Conservation (phyloP, 1,140 invertebrate genomes). For the Frieseomelitta varia region DNA sequence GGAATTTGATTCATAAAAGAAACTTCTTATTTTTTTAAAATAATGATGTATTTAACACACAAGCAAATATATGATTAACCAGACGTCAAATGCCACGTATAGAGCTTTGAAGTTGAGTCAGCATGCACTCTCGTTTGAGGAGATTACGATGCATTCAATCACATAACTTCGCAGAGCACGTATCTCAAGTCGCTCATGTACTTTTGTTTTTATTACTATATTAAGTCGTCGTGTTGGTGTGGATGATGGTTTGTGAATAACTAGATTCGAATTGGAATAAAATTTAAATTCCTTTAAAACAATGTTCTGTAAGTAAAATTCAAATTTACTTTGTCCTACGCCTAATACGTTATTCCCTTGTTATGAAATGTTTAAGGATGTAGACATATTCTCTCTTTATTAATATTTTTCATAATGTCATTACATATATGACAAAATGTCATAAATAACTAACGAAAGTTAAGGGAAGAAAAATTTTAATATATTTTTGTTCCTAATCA, state of each 20-base stretch:
- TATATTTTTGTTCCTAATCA: background rate
- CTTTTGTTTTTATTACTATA: background rate
- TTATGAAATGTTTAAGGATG: background rate
- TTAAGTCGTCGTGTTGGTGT: too few species aligned
- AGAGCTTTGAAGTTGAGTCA: slow-evolving; percentile 3
- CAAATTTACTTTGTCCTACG: background rate
- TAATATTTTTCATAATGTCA: background rate
- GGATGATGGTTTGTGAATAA: background rate
- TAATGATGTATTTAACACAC: background rate
- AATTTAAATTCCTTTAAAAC: background rate
- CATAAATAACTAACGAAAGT: background rate
- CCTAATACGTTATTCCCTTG: background rate
- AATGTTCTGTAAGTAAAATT: slow-evolving; percentile 2
- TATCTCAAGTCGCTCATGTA: background rate
- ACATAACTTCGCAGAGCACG: background rate
- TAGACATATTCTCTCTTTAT: background rate
- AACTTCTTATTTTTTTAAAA: background rate
- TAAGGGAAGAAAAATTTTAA: background rate
- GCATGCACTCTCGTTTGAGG: background rate
- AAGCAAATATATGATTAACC: background rate
- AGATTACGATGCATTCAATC: background rate
- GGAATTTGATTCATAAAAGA: background rate
- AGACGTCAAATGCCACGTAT: slow-evolving; percentile 12
- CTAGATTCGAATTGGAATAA: background rate
- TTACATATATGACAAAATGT: background rate